These are phyloP conservation scores for Todiramphus chloris DNA, from an alignment of 2,113 vertebrate species.

Conservation along the genomic window DNA sequence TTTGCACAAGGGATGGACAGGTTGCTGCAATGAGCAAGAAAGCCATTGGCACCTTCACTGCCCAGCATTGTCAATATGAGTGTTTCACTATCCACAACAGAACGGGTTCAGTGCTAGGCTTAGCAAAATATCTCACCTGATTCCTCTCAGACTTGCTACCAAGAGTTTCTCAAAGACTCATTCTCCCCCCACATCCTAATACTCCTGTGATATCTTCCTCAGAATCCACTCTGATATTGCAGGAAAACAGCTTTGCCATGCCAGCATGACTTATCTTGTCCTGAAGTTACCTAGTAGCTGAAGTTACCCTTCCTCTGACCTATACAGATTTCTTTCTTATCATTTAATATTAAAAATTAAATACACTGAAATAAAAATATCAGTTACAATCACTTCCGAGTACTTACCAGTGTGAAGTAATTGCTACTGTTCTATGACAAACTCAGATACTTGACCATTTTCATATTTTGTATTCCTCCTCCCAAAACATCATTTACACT, in stretches of 20 bases:
- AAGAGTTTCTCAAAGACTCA: background rate
- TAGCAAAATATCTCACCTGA: background rate
- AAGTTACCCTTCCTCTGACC: background rate
- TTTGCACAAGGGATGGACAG: background rate
- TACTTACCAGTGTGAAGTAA: background rate
- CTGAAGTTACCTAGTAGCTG: background rate
- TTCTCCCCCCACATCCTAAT: background rate
- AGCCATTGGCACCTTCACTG: accelerated
- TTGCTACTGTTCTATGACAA: background rate
- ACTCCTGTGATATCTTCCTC: background rate
- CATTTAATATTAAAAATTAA: background rate
- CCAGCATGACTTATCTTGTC: background rate
- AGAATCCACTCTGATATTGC: background rate
- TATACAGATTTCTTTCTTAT: background rate
- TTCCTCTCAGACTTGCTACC: background rate
- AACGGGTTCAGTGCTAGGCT: background rate
- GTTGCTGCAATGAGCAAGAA: background rate
- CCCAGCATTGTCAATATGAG: background rate
- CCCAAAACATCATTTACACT: background rate
- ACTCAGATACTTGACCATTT: background rate
- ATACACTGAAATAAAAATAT: background rate
- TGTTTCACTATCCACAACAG: background rate
- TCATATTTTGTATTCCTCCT: background rate
- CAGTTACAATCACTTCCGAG: background rate
- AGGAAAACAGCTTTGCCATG: background rate